A percentile compares a stretch with the other conserved stretches of the same genome.
Evolutionary conservation across 2,888 invertebrate genomes (phyloP).

Genomic region (Hydrotaea cyrtoneurina): DNA sequence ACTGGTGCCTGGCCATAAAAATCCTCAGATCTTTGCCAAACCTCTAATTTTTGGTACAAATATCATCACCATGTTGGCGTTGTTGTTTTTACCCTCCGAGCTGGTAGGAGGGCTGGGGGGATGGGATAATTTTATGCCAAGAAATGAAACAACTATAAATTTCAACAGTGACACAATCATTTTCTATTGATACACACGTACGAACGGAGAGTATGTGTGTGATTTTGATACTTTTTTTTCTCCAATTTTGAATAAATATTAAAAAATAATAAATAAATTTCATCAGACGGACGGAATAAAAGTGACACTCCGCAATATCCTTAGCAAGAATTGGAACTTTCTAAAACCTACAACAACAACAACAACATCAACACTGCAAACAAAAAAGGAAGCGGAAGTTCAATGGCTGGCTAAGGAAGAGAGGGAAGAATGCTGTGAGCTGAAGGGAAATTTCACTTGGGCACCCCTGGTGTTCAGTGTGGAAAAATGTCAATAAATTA

Average conservation of each 20-base stretch:
- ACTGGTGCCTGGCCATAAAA: neutral
- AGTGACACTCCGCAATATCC: conserved; percentile 59
- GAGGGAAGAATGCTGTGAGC: conserved; percentile 8
- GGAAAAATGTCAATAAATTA: conserved; percentile 71
- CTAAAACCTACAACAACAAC: conserved; percentile 23
- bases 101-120: neutral
- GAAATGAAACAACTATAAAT: conserved; percentile 58
- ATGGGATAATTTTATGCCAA: conserved; percentile 22
- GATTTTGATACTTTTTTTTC: neutral
- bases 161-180: conserved; percentile 57
- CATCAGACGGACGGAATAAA: conserved; percentile 29
- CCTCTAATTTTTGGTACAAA: conserved; percentile 25
- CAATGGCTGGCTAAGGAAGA: neutral
- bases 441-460: conserved; percentile 22
- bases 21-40: conserved; percentile 1
- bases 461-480: conserved; percentile 61
- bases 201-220: neutral
- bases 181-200: conserved; percentile 28
- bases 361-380: conserved; percentile 21
- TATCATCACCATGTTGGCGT: conserved; percentile 1
- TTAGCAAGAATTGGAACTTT: conserved; percentile 52
- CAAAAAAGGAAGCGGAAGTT: conserved; percentile 34
- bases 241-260: conserved; percentile 57
- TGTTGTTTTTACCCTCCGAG: neutral
- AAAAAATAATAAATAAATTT: conserved; percentile 63